Conservation (phyloP, 2,113 vertebrate genomes). For the Cranoglanis bouderius region DNA sequence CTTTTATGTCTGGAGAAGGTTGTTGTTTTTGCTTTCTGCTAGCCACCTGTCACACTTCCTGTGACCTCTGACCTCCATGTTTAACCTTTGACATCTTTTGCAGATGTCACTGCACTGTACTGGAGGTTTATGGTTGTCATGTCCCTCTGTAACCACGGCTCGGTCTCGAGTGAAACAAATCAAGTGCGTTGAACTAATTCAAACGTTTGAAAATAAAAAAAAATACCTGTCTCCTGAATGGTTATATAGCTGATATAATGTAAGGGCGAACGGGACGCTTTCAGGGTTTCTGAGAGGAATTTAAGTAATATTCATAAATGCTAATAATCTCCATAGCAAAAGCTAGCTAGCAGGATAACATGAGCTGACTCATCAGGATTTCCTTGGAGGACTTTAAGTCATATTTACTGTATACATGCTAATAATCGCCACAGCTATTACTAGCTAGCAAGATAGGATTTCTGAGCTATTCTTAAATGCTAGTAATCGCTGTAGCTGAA, state of each 20-base stretch:
- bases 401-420: neutral
- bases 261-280: neutral
- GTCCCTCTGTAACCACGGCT: neutral
- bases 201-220: neutral
- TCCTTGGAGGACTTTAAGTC: neutral
- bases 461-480: neutral
- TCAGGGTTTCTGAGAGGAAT: neutral
- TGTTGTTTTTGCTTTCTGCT: neutral
- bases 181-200: no score
- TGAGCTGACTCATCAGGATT: neutral
- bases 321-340: neutral
- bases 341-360: neutral
- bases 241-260: no score
- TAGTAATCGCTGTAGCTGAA: neutral
- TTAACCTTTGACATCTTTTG: neutral
- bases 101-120: neutral
- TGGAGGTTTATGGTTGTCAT: neutral
- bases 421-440: neutral
- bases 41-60: neutral
- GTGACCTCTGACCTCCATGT: constrained; percentile 12
- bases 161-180: neutral
- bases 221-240: neutral
- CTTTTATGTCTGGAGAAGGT: neutral
- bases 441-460: neutral
- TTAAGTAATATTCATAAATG: neutral